Base-by-base conservation (phyloP, 1,140 invertebrate species). In the Drosophila kepulauana region DNA sequence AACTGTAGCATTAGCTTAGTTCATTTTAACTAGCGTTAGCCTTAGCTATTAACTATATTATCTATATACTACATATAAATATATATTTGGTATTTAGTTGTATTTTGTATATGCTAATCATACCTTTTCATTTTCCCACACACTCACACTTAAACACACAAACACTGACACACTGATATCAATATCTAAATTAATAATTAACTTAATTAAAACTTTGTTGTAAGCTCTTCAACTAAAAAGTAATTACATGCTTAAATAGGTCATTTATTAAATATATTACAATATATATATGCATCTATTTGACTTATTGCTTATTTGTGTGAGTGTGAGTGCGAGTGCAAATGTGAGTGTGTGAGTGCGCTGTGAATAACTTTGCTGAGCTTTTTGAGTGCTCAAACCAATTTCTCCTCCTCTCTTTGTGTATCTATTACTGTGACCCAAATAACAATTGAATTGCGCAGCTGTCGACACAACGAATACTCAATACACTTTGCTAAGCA, bases 71-170 rank as follows among this genome's bases (percentile, higher is more conserved):
- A 43, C 54, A 57, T 11, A 25, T 59, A 45, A 20, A 57, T 56
- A 68, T 63, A 52, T 52, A 16, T 54, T 59, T 78, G 74, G 78
- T 78, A 76, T 82, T 77, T 73, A 79, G 75, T 77, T 79, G 79
- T 88, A 79, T 82, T 88, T 71, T 88, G 76, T 74, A 71, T 82
- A 70, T 86, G 82, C 82, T 71, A 79, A 75, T 70, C 72, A 75
- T 75, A 38, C 49, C n/a, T 61, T 66, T 61, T 54, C 49, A 71
- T 64, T 68, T 62, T 48, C 11, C 28, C 43, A 33, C 20, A 45
- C 59, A 57, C 30, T 38, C 54, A 38, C 65, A 69, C 57, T 25
- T 25, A 4, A 0, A 45, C 66, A 43, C 57, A 69, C 57, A 45
- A 5, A 43, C 45, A 56, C n/a, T 11, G 38, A 54, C 20, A 62